Conservation (phyloP, 30 jellyfish, hydroid and myxozoan genomes). For the Sanderia malayensis region DNA sequence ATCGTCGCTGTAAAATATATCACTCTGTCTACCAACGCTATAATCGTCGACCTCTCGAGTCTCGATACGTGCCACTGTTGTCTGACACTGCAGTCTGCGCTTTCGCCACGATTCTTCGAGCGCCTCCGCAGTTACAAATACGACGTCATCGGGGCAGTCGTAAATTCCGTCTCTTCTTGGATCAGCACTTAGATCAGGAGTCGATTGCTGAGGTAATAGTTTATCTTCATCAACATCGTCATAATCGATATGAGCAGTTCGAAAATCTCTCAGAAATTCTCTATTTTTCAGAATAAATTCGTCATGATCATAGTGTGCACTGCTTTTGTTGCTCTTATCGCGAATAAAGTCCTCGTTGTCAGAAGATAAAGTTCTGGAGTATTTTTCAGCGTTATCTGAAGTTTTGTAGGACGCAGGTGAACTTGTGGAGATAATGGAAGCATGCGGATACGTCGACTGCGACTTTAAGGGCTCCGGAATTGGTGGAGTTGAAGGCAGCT, state of each 20-base stretch:
- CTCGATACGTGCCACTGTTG: too few relatives aligned
- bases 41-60: too few relatives aligned
- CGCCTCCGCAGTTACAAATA: conserved; percentile 47
- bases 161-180: too few relatives aligned
- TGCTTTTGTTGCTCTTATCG: not conserved
- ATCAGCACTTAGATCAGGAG: not conserved
- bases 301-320: not conserved
- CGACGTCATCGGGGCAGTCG: conserved; percentile 47
- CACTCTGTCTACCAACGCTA: too few relatives aligned
- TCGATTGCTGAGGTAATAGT: not conserved
- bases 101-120: conserved; percentile 3
- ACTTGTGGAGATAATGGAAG: not conserved
- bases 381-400: not conserved
- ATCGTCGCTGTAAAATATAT: too few relatives aligned
- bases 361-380: not conserved
- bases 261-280: too few relatives aligned
- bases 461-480: not conserved
- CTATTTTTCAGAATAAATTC: not conserved
- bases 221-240: not conserved
- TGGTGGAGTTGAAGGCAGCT: not conserved
- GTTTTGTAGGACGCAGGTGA: not conserved
- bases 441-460: not conserved
- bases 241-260: not conserved
- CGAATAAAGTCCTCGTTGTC: not conserved
- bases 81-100: not conserved